These are phyloP conservation scores for Macrotus californicus DNA, from an alignment of 2,113 vertebrate genomes.

Conservation along the genomic window DNA sequence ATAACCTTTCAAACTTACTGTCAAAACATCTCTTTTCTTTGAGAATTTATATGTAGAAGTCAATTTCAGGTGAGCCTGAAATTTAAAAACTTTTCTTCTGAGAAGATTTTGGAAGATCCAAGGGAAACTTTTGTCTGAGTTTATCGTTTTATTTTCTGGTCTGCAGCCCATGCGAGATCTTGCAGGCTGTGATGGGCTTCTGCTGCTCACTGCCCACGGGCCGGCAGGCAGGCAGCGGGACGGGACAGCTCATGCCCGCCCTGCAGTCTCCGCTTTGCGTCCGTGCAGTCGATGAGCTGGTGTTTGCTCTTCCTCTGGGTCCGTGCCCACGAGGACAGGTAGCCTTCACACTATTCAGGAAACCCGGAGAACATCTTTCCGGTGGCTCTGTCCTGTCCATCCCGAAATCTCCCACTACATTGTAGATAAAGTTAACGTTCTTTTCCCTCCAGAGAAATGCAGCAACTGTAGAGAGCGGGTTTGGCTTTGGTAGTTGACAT, in stretches of 20 bases:
- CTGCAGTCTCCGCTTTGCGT: neutral
- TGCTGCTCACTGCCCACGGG: neutral
- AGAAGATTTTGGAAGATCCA: neutral
- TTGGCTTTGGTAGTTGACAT: neutral
- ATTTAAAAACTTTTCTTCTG: neutral
- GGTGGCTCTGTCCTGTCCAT: neutral
- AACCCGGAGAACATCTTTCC: neutral
- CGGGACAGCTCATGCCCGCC: neutral
- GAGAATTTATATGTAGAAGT: neutral
- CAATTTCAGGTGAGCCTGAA: neutral
- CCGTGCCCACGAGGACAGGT: neutral
- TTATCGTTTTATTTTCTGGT: neutral
- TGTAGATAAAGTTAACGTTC: slow-evolving; percentile 16
- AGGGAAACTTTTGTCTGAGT: neutral
- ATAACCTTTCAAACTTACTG: neutral
- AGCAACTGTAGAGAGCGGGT: neutral
- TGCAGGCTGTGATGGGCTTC: neutral
- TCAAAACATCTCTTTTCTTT: neutral
- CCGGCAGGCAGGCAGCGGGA: neutral
- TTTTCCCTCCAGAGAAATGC: slow-evolving; percentile 3
- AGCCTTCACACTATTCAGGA: neutral
- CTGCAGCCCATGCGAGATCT: neutral
- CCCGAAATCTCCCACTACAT: neutral
- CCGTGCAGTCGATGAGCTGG: neutral
- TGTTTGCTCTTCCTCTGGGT: neutral